Conservation (phyloP, 2,888 invertebrate species). For the Coecobrya sp. region DNA sequence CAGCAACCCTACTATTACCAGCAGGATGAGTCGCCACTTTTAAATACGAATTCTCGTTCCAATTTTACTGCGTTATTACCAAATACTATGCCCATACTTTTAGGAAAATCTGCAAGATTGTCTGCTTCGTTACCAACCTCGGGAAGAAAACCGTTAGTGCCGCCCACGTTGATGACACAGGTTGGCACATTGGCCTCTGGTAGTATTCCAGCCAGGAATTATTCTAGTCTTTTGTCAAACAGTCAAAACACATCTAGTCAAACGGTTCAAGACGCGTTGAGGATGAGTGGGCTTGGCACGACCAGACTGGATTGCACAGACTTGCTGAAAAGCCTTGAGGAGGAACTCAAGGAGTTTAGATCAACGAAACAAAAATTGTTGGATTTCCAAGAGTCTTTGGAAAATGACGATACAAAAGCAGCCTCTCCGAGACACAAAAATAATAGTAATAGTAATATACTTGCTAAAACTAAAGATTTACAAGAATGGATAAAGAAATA, state of each 20-base stretch:
- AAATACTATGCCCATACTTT: constrained; percentile 76
- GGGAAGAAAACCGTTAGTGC: constrained; percentile 63
- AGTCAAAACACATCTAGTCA: constrained; percentile 64
- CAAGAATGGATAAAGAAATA: constrained; percentile 86
- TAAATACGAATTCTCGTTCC: constrained; percentile 69
- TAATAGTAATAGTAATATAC: constrained; percentile 66
- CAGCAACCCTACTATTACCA: constrained; percentile 25
- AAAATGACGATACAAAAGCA: constrained; percentile 47
- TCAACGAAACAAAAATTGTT: constrained; percentile 63
- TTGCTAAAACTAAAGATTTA: constrained; percentile 85
- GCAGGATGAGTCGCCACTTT: constrained; percentile 61
- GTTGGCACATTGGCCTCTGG: too few species aligned
- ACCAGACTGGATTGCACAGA: constrained; percentile 68
- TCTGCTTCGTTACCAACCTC: constrained; percentile 59
- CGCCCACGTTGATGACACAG: background rate
- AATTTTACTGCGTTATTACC: constrained; percentile 69
- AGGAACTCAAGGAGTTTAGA: constrained; percentile 80
- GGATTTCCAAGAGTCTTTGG: constrained; percentile 38
- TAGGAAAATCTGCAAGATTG: constrained; percentile 67
- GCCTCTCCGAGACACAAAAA: constrained; percentile 56
- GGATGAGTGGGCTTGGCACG: constrained; percentile 72
- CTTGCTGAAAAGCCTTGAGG: constrained; percentile 73
- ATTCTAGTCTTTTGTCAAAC: constrained; percentile 61
- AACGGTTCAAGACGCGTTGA: constrained; percentile 68
- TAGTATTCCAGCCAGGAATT: constrained; percentile 24